A percentile compares a stretch with the other conserved stretches of the same genome.
Conservation (phyloP, 2,888 invertebrate genomes). For the Melieria crassipennis region DNA sequence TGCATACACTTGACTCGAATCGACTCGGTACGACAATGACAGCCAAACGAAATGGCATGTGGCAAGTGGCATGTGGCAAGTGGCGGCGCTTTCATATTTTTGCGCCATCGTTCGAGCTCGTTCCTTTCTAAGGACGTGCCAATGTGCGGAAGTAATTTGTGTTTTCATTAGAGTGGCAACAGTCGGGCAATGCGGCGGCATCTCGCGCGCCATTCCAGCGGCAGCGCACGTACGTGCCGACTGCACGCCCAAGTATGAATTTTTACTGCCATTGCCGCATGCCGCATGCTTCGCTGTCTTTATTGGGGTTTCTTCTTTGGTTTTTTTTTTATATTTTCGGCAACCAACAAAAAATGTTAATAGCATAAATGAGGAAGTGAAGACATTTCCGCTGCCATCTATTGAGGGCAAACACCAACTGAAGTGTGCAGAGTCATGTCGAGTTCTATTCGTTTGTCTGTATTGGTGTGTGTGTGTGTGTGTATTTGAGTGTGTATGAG, state of each 20-base stretch:
- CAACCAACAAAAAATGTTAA: slow-evolving; percentile 18
- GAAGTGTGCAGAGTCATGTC: neutral
- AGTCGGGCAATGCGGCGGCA: neutral
- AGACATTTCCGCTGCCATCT: slow-evolving; percentile 7
- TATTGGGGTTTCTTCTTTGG: neutral
- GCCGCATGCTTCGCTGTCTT: neutral
- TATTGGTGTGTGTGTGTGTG: neutral
- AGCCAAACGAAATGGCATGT: too few relatives aligned
- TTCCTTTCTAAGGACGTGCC: slow-evolving; percentile 52
- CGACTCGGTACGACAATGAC: too few relatives aligned
- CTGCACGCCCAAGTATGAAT: slow-evolving; percentile 25
- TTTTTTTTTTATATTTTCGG: neutral
- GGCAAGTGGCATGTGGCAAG: too few relatives aligned
- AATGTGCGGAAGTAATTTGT: slow-evolving; percentile 62
- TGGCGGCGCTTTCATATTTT: too few relatives aligned
- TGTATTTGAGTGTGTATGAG: slow-evolving; percentile 8
- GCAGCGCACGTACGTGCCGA: slow-evolving; percentile 3
- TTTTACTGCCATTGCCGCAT: slow-evolving; percentile 4
- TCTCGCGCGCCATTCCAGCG: slow-evolving; percentile 1
- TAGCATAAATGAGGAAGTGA: slow-evolving; percentile 31
- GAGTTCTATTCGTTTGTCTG: neutral
- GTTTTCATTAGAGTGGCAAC: slow-evolving; percentile 55
- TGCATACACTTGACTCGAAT: too few relatives aligned
- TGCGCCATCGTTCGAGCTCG: too few relatives aligned
- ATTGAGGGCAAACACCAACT: slow-evolving; percentile 23